These are phyloP conservation scores for Myotis yumanensis DNA, from an alignment of 2,113 vertebrate species.

Conservation along the genomic window DNA sequence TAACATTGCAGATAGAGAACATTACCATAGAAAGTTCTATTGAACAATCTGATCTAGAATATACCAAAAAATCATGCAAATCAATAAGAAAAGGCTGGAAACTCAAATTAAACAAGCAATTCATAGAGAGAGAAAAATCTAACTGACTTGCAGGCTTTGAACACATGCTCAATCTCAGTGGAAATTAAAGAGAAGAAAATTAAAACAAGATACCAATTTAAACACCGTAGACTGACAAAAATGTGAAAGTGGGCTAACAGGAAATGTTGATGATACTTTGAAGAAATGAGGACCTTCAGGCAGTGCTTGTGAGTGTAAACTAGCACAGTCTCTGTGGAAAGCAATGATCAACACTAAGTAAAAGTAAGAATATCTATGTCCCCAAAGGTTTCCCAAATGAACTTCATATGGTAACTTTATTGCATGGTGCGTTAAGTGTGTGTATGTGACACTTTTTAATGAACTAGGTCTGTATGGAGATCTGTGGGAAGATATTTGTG, in stretches of 20 bases:
- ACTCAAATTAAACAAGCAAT: neutral
- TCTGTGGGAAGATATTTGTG: neutral
- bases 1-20: neutral
- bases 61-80: neutral
- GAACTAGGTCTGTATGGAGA: neutral
- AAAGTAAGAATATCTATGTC: neutral
- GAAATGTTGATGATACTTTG: neutral
- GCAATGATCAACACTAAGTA: neutral
- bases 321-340: neutral
- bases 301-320: neutral
- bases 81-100: neutral
- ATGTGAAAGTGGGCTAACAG: neutral
- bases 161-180: neutral
- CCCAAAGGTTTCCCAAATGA: neutral
- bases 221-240: neutral
- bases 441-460: neutral
- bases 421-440: neutral
- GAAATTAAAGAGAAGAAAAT: neutral
- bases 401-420: neutral
- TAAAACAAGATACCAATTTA: neutral
- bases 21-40: neutral
- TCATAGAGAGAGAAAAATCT: neutral
- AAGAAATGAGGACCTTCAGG: neutral
- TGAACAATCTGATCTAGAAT: neutral
- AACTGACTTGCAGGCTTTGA: neutral